phyloP scores from a whole-genome alignment of 1,140 invertebrate genomes.

The Formica exsecta region DNA sequence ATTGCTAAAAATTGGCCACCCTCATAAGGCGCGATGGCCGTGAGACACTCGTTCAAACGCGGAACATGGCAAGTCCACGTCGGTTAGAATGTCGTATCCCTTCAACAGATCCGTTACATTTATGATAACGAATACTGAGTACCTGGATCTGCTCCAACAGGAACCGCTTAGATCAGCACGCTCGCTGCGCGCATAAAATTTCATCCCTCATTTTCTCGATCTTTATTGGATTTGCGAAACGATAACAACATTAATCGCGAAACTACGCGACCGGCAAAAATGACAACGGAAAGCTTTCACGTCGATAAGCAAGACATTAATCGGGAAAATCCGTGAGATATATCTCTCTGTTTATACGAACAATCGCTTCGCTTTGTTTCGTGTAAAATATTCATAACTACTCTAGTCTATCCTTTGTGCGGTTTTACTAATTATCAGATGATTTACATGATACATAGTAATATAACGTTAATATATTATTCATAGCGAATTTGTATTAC shows the following conservation, averaged over 20 bases:
- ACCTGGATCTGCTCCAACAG: conserved; percentile 94
- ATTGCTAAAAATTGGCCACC: conserved; percentile 90
- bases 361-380: neutral
- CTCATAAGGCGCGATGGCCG: conserved; percentile 88
- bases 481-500: neutral
- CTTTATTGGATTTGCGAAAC: neutral
- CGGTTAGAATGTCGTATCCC: conserved; percentile 94
- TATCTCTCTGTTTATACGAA: conserved; percentile 25
- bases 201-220: neutral
- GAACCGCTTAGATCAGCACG: conserved; percentile 90
- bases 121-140: conserved; percentile 81
- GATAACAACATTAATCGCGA: conserved; percentile 33
- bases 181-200: conserved; percentile 26
- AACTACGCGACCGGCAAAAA: neutral
- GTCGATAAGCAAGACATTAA: conserved; percentile 43
- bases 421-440: neutral
- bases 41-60: conserved; percentile 90
- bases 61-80: conserved; percentile 92
- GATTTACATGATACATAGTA: neutral
- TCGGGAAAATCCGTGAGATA: conserved; percentile 16
- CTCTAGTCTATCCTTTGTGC: neutral
- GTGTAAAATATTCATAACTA: neutral
- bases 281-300: conserved; percentile 3
- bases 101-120: conserved; percentile 92
- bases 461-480: neutral